Evolutionary conservation across 2,888 invertebrate species (phyloP).

Genomic region (Lithophane semibrunnea): DNA sequence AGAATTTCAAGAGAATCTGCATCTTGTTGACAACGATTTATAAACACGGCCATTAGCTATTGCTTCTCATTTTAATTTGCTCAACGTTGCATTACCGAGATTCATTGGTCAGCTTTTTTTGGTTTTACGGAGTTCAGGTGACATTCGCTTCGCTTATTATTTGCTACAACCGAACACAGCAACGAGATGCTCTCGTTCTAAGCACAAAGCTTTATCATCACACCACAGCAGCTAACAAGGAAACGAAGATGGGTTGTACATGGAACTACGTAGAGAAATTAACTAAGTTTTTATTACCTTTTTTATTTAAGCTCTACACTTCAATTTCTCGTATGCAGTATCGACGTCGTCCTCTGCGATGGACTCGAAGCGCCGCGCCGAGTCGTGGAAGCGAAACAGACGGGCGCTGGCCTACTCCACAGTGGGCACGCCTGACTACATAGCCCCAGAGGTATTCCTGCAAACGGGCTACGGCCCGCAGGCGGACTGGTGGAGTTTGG

Average conservation of each 20-base stretch:
- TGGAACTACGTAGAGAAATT: slow-evolving; percentile 22
- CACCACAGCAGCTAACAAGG: slow-evolving; percentile 26
- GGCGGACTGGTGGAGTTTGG: slow-evolving; percentile 99
- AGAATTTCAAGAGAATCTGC: neutral
- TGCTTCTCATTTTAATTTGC: slow-evolving; percentile 38
- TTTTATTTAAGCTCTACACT: slow-evolving; percentile 61
- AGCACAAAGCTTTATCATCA: slow-evolving; percentile 31
- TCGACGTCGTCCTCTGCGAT: slow-evolving; percentile 91
- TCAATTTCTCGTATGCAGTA: slow-evolving; percentile 74
- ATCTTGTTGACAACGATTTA: slow-evolving; percentile 24
- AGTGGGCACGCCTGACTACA: slow-evolving; percentile 99
- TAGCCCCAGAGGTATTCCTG: slow-evolving; percentile 99
- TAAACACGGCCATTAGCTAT: slow-evolving; percentile 10
- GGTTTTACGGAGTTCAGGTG: slow-evolving; percentile 13
- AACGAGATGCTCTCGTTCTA: slow-evolving; percentile 16
- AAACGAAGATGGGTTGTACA: slow-evolving; percentile 27
- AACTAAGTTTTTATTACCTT: slow-evolving; percentile 52
- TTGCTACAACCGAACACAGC: slow-evolving; percentile 34
- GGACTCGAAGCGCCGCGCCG: slow-evolving; percentile 99
- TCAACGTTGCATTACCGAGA: slow-evolving; percentile 10
- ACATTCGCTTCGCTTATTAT: slow-evolving; percentile 43
- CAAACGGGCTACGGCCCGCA: slow-evolving; percentile 99
- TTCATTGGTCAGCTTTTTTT: slow-evolving; percentile 24
- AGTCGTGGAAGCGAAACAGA: slow-evolving; percentile 99
- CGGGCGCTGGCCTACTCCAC: slow-evolving; percentile 98